Conservation (phyloP, 2,797 vertebrate species). For the Poeciliopsis infans region DNA sequence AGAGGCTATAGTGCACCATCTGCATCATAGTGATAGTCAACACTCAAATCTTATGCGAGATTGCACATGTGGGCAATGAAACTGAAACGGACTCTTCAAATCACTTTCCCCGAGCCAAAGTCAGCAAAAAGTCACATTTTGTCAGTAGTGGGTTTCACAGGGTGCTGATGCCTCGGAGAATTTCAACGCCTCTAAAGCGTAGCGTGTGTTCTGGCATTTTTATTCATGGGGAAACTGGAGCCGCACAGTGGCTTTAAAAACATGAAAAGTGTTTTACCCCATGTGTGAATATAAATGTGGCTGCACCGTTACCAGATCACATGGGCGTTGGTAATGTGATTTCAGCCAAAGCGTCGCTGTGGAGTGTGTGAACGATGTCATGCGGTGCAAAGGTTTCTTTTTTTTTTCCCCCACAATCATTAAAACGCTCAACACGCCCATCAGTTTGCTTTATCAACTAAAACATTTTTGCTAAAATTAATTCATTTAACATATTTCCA, state of each 20-base stretch:
- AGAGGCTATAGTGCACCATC: constrained; percentile 55
- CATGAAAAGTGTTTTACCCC: constrained; percentile 57
- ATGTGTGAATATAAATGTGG: constrained; percentile 52
- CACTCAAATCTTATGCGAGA: constrained; percentile 59
- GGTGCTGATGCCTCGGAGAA: constrained; percentile 44
- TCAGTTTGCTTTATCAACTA: neutral
- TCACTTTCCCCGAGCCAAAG: constrained; percentile 57
- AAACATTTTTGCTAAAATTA: neutral
- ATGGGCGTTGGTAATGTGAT: constrained; percentile 42
- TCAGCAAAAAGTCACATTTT: constrained; percentile 66
- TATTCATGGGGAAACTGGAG: constrained; percentile 58
- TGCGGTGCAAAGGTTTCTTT: neutral
- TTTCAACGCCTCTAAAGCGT: constrained; percentile 48
- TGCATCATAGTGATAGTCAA: constrained; percentile 62
- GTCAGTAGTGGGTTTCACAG: constrained; percentile 57
- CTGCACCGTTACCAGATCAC: constrained; percentile 42
- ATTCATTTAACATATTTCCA: neutral
- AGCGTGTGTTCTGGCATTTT: constrained; percentile 59
- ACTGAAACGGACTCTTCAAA: constrained; percentile 53
- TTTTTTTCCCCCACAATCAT: neutral
- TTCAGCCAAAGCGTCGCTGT: constrained; percentile 15
- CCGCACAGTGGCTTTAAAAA: constrained; percentile 62
- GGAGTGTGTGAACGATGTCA: neutral
- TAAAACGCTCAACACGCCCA: neutral
- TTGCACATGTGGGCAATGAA: constrained; percentile 58